Conservation (phyloP, 2,797 vertebrate genomes). For the Nyctalus aviator region DNA sequence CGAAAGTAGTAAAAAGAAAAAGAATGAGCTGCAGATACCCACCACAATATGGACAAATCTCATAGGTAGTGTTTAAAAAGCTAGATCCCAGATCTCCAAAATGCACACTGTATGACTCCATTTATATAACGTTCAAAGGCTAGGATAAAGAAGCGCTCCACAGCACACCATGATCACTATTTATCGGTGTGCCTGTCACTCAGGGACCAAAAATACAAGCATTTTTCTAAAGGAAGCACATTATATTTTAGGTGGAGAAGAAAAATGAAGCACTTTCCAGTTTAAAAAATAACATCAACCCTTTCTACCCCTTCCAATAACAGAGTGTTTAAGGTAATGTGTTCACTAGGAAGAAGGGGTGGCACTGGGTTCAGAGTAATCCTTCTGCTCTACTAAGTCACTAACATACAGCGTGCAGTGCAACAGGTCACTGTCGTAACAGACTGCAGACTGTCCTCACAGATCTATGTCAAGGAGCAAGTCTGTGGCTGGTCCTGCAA, state of each 20-base stretch:
- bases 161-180: not conserved
- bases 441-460: not conserved
- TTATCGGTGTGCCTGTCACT: not conserved
- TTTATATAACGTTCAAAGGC: not conserved
- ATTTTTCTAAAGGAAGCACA: slow-evolving; percentile 4
- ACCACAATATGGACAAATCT: not conserved
- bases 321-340: not conserved
- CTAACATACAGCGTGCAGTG: not conserved
- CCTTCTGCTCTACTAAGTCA: not conserved
- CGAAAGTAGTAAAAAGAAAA: not conserved
- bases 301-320: not conserved
- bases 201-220: not conserved
- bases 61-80: not conserved
- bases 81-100: not conserved
- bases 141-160: not conserved
- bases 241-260: not conserved
- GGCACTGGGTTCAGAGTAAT: not conserved
- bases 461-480: not conserved
- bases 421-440: not conserved
- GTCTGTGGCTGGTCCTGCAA: not conserved
- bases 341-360: not conserved
- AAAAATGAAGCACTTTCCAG: not conserved
- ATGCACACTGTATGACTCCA: not conserved
- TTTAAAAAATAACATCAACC: not conserved
- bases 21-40: not conserved